A percentile compares a stretch with the other conserved stretches of the same genome.
phyloP scores from a whole-genome alignment of 2,888 invertebrate genomes.

The Eilema caniola region DNA sequence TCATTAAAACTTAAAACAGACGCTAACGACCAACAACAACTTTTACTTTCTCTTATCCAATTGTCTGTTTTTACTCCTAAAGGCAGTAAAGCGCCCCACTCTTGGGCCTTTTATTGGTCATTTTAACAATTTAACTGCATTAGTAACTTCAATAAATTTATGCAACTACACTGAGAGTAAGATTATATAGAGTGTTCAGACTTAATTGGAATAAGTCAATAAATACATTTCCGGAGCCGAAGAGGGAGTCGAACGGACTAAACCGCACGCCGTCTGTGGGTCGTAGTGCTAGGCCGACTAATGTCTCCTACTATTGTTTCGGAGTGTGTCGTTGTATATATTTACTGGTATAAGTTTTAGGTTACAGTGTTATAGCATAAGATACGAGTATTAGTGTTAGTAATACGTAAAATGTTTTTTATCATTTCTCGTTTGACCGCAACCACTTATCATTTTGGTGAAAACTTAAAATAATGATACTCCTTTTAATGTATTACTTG shows the following conservation, averaged over 20 bases:
- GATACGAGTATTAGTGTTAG: too few relatives aligned
- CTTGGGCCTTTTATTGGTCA: conserved; percentile 32
- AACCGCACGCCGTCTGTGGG: too few relatives aligned
- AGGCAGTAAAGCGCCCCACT: conserved; percentile 27
- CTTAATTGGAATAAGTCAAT: conserved; percentile 1
- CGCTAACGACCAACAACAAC: conserved; percentile 20
- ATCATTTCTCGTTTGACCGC: not conserved
- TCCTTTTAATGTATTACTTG: not conserved
- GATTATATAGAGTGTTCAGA: not conserved
- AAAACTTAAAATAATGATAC: not conserved
- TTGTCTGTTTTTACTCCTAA: conserved; percentile 36
- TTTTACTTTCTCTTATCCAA: conserved; percentile 33
- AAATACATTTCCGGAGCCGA: too few relatives aligned
- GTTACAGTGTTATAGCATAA: too few relatives aligned
- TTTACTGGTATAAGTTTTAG: not conserved
- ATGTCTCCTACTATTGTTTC: not conserved
- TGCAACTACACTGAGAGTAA: not conserved
- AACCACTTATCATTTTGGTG: not conserved
- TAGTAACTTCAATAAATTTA: not conserved
- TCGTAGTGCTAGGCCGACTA: too few relatives aligned
- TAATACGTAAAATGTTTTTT: not conserved
- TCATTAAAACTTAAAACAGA: conserved; percentile 33
- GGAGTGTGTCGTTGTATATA: too few relatives aligned
- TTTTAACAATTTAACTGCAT: conserved; percentile 21
- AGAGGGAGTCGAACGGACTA: too few relatives aligned